These are phyloP conservation scores for Holocentrus rufus DNA, from an alignment of 2,797 vertebrate genomes.

Conservation along the genomic window DNA sequence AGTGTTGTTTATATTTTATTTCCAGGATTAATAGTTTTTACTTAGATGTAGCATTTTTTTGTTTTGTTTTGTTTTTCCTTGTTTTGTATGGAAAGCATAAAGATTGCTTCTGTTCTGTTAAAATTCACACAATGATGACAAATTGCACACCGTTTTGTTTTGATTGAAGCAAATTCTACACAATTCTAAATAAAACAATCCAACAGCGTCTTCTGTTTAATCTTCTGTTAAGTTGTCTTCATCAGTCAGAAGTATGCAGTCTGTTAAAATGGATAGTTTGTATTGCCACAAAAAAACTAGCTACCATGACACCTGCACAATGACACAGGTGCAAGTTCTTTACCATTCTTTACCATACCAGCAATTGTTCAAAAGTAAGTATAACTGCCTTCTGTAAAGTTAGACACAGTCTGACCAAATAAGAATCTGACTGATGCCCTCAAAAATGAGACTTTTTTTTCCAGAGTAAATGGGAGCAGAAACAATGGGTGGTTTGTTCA, in stretches of 20 bases:
- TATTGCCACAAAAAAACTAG: too few relatives aligned
- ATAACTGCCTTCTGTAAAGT: constrained; percentile 28
- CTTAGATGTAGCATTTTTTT: background rate
- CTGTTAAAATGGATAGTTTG: background rate
- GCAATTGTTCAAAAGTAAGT: constrained; percentile 10
- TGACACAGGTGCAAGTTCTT: background rate
- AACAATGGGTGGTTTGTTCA: constrained; percentile 79
- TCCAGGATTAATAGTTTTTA: background rate
- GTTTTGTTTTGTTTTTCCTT: too few relatives aligned
- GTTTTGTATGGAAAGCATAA: background rate
- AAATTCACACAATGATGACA: background rate
- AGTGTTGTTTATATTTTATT: constrained; percentile 8
- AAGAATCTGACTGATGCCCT: constrained; percentile 30
- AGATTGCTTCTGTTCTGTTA: constrained; percentile 7
- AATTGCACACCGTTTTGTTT: background rate
- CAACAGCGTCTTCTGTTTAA: background rate
- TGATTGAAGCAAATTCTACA: constrained; percentile 2
- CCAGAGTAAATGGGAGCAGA: constrained; percentile 48
- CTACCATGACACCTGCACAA: too few relatives aligned
- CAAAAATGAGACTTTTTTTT: constrained; percentile 62
- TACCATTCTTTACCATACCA: too few relatives aligned
- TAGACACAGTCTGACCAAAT: constrained; percentile 46
- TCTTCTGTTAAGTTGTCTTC: background rate
- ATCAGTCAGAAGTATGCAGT: background rate
- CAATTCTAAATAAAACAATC: constrained; percentile 29